Percentiles rank a stretch among this genome's conserved stretches.
These are phyloP conservation scores for Agrotis exclamationis DNA, from an alignment of 2,888 invertebrate species.

Conservation along the genomic window DNA sequence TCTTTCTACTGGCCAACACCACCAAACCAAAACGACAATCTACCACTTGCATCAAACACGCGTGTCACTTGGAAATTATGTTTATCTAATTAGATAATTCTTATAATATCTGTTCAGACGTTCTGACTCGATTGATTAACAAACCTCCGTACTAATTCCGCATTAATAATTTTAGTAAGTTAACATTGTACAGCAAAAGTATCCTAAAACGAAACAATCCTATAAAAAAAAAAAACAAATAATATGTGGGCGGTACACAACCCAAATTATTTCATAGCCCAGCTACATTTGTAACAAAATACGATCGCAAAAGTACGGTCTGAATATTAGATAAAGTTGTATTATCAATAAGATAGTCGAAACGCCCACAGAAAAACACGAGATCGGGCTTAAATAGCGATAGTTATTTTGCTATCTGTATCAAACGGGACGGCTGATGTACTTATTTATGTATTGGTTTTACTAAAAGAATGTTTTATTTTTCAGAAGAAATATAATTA, in stretches of 20 bases:
- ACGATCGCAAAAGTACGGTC: slow-evolving; percentile 19
- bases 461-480: background rate
- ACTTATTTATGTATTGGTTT: slow-evolving; percentile 12
- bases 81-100: too few relatives aligned
- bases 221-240: background rate
- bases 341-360: slow-evolving; percentile 29
- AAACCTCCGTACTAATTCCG: too few relatives aligned
- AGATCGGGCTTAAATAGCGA: slow-evolving; percentile 13
- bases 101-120: too few relatives aligned
- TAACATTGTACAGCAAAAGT: too few relatives aligned
- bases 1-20: too few relatives aligned
- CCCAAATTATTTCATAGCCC: slow-evolving; percentile 16
- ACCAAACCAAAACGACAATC: too few relatives aligned
- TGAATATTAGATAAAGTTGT: slow-evolving; percentile 51
- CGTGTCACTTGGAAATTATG: too few relatives aligned
- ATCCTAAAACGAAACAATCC: background rate
- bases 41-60: too few relatives aligned
- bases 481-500: background rate
- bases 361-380: slow-evolving; percentile 37
- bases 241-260: slow-evolving; percentile 10
- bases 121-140: too few relatives aligned
- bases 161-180: too few relatives aligned
- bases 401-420: slow-evolving; percentile 19
- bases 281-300: slow-evolving; percentile 36
- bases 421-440: background rate